Evolutionary conservation across 2,113 vertebrate species (phyloP), one percentile per base, ranked within the genome.

Genomic region (Gavialis gangeticus): DNA sequence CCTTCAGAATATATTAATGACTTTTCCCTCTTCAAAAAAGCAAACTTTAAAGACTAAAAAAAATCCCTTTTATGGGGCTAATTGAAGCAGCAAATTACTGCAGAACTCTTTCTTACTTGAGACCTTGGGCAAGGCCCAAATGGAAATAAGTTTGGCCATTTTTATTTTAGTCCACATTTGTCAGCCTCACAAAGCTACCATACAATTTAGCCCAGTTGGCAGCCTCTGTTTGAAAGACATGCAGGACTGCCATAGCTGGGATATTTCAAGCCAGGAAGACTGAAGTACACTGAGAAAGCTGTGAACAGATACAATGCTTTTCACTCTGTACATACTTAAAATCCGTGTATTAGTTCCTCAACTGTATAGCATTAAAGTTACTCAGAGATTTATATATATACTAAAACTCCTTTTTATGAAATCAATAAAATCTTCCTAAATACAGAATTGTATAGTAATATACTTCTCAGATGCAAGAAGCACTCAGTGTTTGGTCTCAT

Each of bases 101-200:
- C 94, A 86, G 83, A 59, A 75, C 64, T 62, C 56, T 79, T 96
- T 46, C 46, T 96, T 93, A 88, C 93, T 81, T 94, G 91, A 90
- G 85, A 14, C 62, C 92, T 91, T 96, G 95, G 96, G 87, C 84
- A 93, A 93, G 86, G 90, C 95, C 95, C 96, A 97, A 97, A 96
- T 94, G 95, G 95, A 96, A 96, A 97, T 94, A 75, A 95, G 95
- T 88, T 93, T 97, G 95, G 95, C 95, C 0, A 0, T 89, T 93
- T 46, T 92, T 56, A 66, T 96, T 95, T 97, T 96, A 97, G 94
- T 95, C 95, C 95, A 96, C 95, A 96, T 96, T 97, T 93, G 94
- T 95, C 85, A 0, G 81, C 84, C 88, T 96, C 88, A 90, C 93
- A 95, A 91, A 96, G 91, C 96, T 91, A 91, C 87, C 81, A 56